These are phyloP conservation scores for Fratercula arctica DNA, from an alignment of 2,797 vertebrate genomes.

Conservation along the genomic window DNA sequence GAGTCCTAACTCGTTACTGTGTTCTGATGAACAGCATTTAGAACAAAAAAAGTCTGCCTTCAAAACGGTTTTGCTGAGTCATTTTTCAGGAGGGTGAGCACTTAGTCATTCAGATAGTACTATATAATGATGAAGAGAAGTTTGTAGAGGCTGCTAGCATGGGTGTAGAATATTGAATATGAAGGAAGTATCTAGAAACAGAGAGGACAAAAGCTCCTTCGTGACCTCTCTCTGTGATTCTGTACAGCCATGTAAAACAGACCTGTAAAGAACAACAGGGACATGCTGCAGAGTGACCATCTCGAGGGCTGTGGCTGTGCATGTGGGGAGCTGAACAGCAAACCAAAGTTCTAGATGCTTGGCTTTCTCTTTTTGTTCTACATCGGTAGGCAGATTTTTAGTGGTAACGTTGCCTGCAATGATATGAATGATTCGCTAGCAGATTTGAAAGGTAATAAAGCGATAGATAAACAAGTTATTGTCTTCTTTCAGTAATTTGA, in stretches of 20 bases:
- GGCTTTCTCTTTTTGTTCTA: background rate
- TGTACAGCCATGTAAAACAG: background rate
- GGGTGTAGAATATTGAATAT: background rate
- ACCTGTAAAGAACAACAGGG: background rate
- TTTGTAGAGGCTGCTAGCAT: background rate
- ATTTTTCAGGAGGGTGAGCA: background rate
- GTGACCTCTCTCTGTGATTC: background rate
- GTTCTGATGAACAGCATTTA: background rate
- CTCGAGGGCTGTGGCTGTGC: rapidly evolving
- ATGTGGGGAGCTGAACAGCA: background rate
- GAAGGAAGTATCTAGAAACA: background rate
- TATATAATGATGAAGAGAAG: background rate
- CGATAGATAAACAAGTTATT: background rate
- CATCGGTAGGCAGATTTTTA: background rate
- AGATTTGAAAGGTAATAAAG: background rate
- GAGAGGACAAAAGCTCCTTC: background rate
- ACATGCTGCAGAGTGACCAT: rapidly evolving
- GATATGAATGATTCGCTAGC: background rate
- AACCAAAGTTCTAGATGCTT: background rate
- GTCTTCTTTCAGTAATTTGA: background rate
- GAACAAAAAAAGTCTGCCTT: background rate
- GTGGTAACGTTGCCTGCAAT: background rate
- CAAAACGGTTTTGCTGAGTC: background rate
- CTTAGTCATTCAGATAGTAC: background rate
- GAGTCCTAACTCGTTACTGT: background rate